Base-by-base conservation (phyloP, 2,797 vertebrate genomes). In the Melanotaenia pygmaea region DNA sequence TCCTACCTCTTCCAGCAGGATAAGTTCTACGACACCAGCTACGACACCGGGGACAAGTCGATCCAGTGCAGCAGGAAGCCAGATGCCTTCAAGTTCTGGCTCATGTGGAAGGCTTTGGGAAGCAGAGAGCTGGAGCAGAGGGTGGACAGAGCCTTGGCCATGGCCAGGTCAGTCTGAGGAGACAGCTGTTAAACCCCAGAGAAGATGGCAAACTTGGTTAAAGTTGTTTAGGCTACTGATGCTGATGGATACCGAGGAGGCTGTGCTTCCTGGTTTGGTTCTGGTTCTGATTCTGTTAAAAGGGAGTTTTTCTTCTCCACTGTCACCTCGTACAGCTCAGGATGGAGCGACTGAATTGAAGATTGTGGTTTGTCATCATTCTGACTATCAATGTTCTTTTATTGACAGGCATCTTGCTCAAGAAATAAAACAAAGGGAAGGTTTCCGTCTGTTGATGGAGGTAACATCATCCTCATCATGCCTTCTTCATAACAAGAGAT, bases 1-100 rank as follows among this genome's bases (percentile, higher is more conserved):
- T 90, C 94, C 0, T 97, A 97, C 90, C 94, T 97, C 60, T 97
- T 97, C 91, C 96, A 97, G 90, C 93, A 94, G 82, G 95, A 96
- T 85, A 97, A 96, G 80, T 96, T 96, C 90, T 96, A 97, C 0
- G 94, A 96, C 0, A 87, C 96, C 77, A 94, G 90, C 85, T 96
- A 95, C 0, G 96, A 97, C 90, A 96, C 94, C 0, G 95, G 95
- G 12, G 96, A 96, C 91, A 96, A 96, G 75, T 96, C 95, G 3
- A 89, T 97, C 59, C 96, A 96, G 64, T 97, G 96, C 78, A 95
- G 96, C 91, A 92, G 96, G 59, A 95, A 95, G 64, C 93, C 94
- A 0, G 96, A 96, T 1, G 94, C 94, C 0, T 96, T 97, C 88
- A 96, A 96, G 43, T 94, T 97, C 90, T 97, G 96, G 96, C 93